Conservation (phyloP, 1,140 invertebrate genomes). For the Palaemon carinicauda region DNA sequence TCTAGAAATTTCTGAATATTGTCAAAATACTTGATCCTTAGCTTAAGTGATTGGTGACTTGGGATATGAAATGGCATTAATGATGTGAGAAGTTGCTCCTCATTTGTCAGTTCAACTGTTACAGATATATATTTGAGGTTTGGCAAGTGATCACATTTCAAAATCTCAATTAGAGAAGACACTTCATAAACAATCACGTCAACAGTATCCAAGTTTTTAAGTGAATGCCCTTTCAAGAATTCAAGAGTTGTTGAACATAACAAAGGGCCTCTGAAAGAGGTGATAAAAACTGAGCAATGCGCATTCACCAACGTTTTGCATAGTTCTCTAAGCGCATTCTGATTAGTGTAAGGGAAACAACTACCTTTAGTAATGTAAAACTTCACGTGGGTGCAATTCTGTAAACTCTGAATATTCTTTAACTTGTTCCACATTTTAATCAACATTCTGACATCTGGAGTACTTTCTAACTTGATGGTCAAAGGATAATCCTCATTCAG, state of each 20-base stretch:
- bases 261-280: background rate
- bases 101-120: background rate
- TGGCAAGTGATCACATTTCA: background rate
- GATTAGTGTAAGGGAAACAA: background rate
- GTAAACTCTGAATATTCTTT: background rate
- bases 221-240: background rate
- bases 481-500: background rate
- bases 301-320: background rate
- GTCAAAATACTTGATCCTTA: constrained; percentile 20
- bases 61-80: background rate
- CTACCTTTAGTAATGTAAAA: background rate
- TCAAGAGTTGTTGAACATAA: background rate
- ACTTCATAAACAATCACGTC: constrained; percentile 18
- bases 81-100: background rate
- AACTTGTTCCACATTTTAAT: constrained; percentile 23
- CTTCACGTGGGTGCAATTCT: background rate
- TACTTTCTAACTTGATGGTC: constrained; percentile 10
- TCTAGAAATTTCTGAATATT: background rate
- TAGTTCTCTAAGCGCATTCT: background rate
- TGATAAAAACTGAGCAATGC: background rate
- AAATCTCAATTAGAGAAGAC: background rate
- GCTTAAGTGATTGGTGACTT: background rate
- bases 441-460: background rate
- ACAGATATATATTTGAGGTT: background rate
- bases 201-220: background rate